Evolutionary conservation across 2,797 vertebrate species (phyloP).

Genomic region (Typhlichthys eigenmanni): DNA sequence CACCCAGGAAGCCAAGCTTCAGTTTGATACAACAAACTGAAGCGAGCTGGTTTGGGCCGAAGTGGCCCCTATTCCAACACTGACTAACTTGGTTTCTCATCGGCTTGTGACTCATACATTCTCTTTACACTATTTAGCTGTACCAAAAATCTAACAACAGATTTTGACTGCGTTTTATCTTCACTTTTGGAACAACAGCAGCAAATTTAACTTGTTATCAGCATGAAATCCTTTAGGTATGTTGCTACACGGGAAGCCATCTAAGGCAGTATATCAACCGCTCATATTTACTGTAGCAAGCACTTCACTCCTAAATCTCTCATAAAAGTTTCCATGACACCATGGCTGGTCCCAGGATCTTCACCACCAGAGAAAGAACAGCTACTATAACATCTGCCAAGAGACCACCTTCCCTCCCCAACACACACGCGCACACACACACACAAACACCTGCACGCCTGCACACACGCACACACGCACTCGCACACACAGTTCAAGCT

Average conservation of each 20-base stretch:
- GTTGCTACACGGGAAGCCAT: conserved; percentile 46
- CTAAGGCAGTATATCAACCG: conserved; percentile 49
- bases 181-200: conserved; percentile 14
- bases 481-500: conserved; percentile 5
- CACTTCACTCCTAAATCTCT: conserved; percentile 64
- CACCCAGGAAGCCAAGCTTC: conserved; percentile 39
- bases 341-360: conserved; percentile 68
- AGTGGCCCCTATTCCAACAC: conserved; percentile 13
- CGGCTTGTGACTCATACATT: conserved; percentile 9
- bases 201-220: conserved; percentile 48
- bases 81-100: conserved; percentile 25
- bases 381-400: conserved; percentile 46
- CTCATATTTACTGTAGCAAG: conserved; percentile 55
- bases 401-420: conserved; percentile 12
- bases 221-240: conserved; percentile 38
- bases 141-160: too few relatives aligned
- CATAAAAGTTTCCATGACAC: conserved; percentile 71
- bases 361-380: conserved; percentile 55
- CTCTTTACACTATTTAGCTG: too few relatives aligned
- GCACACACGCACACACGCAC: not conserved
- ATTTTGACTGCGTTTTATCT: too few relatives aligned
- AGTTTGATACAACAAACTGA: conserved; percentile 43
- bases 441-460: too few relatives aligned
- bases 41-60: conserved; percentile 33
- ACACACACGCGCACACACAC: not conserved